Conservation (phyloP, 2,113 vertebrate genomes). For the Ramphastos sulfuratus region DNA sequence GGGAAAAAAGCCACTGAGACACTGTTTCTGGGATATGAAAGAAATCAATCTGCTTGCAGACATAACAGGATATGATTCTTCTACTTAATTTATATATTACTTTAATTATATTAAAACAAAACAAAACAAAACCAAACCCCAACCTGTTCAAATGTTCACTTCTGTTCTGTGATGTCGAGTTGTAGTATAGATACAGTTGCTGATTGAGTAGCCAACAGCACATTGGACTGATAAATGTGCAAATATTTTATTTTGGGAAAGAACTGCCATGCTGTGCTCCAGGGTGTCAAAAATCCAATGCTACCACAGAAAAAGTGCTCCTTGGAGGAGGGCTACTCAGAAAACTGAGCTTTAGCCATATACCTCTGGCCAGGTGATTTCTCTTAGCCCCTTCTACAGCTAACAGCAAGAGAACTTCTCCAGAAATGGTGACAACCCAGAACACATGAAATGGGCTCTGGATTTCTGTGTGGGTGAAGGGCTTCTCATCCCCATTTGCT, state of each 20-base stretch:
- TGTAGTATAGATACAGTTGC: not conserved
- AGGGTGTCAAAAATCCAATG: not conserved
- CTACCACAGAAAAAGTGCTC: not conserved
- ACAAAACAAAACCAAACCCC: too few species aligned
- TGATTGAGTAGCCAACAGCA: not conserved
- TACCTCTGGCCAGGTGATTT: not conserved
- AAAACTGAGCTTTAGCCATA: not conserved
- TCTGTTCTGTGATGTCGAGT: not conserved
- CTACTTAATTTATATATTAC: not conserved
- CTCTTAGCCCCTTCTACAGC: not conserved
- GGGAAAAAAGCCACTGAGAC: not conserved
- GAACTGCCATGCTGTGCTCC: not conserved
- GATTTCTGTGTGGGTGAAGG: not conserved
- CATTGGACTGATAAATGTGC: not conserved
- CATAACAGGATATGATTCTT: not conserved
- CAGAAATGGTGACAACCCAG: not conserved
- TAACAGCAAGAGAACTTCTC: not conserved
- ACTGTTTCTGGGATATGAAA: not conserved
- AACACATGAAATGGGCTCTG: not conserved
- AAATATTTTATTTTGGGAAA: not conserved
- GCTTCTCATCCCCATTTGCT: not conserved
- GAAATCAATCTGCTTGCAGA: not conserved
- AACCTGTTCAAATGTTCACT: not conserved
- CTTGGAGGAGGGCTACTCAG: not conserved
- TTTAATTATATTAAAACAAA: not conserved